Conservation (phyloP, 2,888 invertebrate species). For the Drosophila prolongata region DNA sequence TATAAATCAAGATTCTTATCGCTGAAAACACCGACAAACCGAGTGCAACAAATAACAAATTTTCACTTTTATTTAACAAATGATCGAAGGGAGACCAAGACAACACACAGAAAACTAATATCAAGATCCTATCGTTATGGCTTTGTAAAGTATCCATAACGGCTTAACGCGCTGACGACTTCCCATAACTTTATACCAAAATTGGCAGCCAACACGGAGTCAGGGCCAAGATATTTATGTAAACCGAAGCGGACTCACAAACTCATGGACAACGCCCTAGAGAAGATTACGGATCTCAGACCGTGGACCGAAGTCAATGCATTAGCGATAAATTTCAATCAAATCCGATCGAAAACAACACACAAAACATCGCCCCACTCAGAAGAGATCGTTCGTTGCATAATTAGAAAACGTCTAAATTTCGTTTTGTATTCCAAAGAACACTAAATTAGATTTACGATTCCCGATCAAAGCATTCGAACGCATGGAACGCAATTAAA, state of each 20-base stretch:
- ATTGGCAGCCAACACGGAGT: slow-evolving; percentile 60
- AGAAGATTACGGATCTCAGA: slow-evolving; percentile 41
- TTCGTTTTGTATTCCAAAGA: slow-evolving; percentile 38
- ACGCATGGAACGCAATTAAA: slow-evolving; percentile 76
- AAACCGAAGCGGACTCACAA: not conserved
- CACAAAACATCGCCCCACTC: slow-evolving; percentile 40
- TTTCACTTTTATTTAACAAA: slow-evolving; percentile 75
- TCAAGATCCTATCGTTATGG: slow-evolving; percentile 44
- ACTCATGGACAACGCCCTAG: slow-evolving; percentile 30
- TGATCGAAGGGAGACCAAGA: slow-evolving; percentile 37
- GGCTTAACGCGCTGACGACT: slow-evolving; percentile 55
- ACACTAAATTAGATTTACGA: slow-evolving; percentile 83
- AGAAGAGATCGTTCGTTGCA: slow-evolving; percentile 62
- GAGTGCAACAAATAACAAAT: slow-evolving; percentile 56
- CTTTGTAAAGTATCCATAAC: slow-evolving; percentile 58
- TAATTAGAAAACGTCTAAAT: slow-evolving; percentile 67
- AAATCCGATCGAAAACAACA: slow-evolving; percentile 46
- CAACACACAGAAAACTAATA: slow-evolving; percentile 1
- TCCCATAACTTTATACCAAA: slow-evolving; percentile 36
- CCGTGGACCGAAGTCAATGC: slow-evolving; percentile 52
- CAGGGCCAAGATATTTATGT: slow-evolving; percentile 43
- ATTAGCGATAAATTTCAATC: slow-evolving; percentile 71
- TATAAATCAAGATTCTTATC: slow-evolving; percentile 69
- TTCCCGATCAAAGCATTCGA: slow-evolving; percentile 65
- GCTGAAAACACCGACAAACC: slow-evolving; percentile 38